Conservation (phyloP, 2,888 invertebrate genomes). For the Clostera curtula region DNA sequence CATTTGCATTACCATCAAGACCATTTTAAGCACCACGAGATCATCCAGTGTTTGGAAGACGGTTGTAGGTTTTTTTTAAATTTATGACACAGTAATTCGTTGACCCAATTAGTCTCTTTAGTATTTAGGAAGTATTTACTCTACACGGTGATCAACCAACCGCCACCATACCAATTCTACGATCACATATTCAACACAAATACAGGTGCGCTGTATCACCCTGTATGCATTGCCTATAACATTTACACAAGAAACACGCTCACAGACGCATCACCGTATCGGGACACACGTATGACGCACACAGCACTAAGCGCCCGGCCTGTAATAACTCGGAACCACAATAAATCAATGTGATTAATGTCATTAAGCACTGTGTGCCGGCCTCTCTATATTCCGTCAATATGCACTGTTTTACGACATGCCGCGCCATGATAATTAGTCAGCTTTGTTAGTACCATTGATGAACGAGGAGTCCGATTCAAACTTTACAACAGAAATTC, state of each 20-base stretch:
- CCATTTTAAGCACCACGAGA: too few relatives aligned
- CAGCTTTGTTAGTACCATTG: slow-evolving; percentile 71
- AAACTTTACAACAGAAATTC: slow-evolving; percentile 30
- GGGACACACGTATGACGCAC: slow-evolving; percentile 43
- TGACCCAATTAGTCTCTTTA: too few relatives aligned
- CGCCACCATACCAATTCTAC: slow-evolving; percentile 1
- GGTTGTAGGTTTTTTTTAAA: too few relatives aligned
- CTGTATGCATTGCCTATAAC: slow-evolving; percentile 54
- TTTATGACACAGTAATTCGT: too few relatives aligned
- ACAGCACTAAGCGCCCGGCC: slow-evolving; percentile 52
- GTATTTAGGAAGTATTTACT: too few relatives aligned
- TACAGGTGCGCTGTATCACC: slow-evolving; percentile 43
- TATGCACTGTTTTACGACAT: slow-evolving; percentile 75
- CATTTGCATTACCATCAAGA: too few relatives aligned
- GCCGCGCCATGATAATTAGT: slow-evolving; percentile 72
- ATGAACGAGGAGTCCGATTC: slow-evolving; percentile 46
- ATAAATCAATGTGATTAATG: slow-evolving; percentile 76
- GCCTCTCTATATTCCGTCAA: slow-evolving; percentile 76
- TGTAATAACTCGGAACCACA: slow-evolving; percentile 76
- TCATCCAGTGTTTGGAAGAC: too few relatives aligned
- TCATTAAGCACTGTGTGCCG: slow-evolving; percentile 75
- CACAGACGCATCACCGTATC: slow-evolving; percentile 30
- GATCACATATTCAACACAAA: slow-evolving; percentile 9
- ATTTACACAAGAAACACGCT: slow-evolving; percentile 61
- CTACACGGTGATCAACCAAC: too few relatives aligned